A percentile compares a stretch with the other conserved stretches of the same genome.
These are phyloP conservation scores for Halichoeres trimaculatus DNA, from an alignment of 2,113 vertebrate species.

Conservation along the genomic window DNA sequence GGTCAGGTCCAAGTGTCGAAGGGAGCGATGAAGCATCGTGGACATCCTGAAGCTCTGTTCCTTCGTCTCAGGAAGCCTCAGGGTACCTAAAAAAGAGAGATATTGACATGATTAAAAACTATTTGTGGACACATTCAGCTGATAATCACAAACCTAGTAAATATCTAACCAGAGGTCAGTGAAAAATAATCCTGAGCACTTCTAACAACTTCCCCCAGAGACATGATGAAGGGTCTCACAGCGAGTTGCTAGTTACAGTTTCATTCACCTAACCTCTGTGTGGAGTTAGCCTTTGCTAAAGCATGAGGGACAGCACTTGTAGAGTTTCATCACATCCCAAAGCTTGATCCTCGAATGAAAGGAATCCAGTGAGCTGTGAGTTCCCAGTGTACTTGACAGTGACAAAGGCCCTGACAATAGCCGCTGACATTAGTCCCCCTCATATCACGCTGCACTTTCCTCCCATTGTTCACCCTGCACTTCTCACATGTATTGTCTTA, in stretches of 20 bases:
- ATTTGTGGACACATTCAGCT: background rate
- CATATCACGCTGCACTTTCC: slow-evolving; percentile 78
- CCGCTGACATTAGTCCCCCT: slow-evolving; percentile 74
- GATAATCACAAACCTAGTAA: background rate
- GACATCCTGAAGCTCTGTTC: slow-evolving; percentile 8
- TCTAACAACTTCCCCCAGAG: too few relatives aligned
- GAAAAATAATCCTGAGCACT: background rate
- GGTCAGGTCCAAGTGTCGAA: background rate
- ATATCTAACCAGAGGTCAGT: background rate
- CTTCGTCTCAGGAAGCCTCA: background rate
- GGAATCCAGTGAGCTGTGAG: slow-evolving; percentile 63
- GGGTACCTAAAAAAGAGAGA: slow-evolving; percentile 49
- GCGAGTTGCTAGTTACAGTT: slow-evolving; percentile 15
- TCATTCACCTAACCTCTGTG: slow-evolving; percentile 10
- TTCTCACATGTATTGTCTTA: slow-evolving; percentile 87
- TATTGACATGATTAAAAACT: background rate
- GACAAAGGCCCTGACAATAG: slow-evolving; percentile 80
- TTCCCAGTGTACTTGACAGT: slow-evolving; percentile 64
- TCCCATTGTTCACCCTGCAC: slow-evolving; percentile 69
- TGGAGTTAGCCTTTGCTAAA: slow-evolving; percentile 16
- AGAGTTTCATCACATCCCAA: slow-evolving; percentile 50
- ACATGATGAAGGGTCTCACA: background rate
- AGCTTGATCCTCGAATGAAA: slow-evolving; percentile 59
- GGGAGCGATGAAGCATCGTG: background rate
- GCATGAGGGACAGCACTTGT: slow-evolving; percentile 24